phyloP scores from a whole-genome alignment of 2,113 vertebrate species.

The Cyprinodon brontotheroides region DNA sequence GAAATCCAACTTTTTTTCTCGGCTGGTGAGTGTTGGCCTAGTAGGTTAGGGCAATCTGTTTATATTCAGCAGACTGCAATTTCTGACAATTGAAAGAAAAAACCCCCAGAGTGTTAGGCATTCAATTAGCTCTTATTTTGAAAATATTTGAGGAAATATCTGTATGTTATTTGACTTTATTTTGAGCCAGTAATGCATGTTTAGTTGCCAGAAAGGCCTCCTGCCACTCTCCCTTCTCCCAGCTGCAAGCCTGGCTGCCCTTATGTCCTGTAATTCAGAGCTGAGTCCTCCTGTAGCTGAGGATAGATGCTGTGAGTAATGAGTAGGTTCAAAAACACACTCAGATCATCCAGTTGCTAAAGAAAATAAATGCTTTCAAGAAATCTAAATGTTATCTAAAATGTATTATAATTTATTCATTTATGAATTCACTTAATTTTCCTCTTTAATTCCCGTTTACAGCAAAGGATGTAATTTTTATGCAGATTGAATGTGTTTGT shows the following conservation, averaged over 20 bases:
- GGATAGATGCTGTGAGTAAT: conserved; percentile 37
- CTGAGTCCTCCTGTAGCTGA: conserved; percentile 31
- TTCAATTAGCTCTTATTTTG: conserved; percentile 43
- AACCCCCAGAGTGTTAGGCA: too few species aligned
- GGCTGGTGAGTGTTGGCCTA: too few species aligned
- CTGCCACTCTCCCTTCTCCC: conserved; percentile 41
- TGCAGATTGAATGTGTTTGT: too few species aligned
- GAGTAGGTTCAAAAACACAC: neutral
- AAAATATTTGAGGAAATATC: conserved; percentile 26
- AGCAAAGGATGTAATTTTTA: too few species aligned
- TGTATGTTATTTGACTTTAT: conserved; percentile 13
- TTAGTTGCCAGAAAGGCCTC: conserved; percentile 49
- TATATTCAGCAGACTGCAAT: neutral
- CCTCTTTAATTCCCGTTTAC: too few species aligned
- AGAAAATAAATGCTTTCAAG: neutral
- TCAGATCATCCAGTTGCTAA: conserved; percentile 10
- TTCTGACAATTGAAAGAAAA: neutral
- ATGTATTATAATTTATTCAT: neutral
- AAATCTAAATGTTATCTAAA: too few species aligned
- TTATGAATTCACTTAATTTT: neutral
- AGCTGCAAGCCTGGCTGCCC: conserved; percentile 43
- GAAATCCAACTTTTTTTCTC: too few species aligned
- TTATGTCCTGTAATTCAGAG: conserved; percentile 25
- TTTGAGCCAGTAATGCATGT: conserved; percentile 37
- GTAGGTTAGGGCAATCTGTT: neutral